Evolutionary conservation across 2,888 invertebrate species (phyloP).

Genomic region (Girardia tigrina): DNA sequence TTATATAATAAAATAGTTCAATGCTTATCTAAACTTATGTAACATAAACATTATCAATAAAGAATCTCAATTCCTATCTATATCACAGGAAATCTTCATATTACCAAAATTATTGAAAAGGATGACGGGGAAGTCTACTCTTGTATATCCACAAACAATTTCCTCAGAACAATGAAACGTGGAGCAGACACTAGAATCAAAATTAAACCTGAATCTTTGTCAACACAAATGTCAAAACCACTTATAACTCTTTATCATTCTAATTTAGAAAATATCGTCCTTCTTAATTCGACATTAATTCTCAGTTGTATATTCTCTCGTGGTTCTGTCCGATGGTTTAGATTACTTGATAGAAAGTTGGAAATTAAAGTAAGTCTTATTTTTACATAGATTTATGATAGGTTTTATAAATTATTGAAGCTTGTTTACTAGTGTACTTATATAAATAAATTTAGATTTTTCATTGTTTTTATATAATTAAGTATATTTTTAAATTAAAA

Average conservation of each 20-base stretch:
- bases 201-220: neutral
- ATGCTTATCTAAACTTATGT: no score
- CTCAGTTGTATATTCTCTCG: neutral
- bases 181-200: constrained; percentile 1
- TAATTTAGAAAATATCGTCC: neutral
- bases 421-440: no score
- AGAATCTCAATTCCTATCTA: no score
- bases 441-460: no score
- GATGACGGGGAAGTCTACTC: neutral
- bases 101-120: constrained; percentile 11
- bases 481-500: no score
- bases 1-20: no score
- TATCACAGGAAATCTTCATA: constrained; percentile 18
- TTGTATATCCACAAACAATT: constrained; percentile 5
- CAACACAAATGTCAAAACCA: neutral
- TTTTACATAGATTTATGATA: no score
- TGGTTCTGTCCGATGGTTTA: neutral
- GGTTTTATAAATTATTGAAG: no score
- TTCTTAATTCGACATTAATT: neutral
- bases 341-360: neutral
- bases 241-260: constrained; percentile 11
- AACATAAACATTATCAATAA: no score
- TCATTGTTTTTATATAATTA: no score
- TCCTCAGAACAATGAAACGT: neutral
- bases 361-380: constrained; percentile 14